Base-by-base conservation (phyloP, 2,797 vertebrate species). In the Hylomyscus alleni region DNA sequence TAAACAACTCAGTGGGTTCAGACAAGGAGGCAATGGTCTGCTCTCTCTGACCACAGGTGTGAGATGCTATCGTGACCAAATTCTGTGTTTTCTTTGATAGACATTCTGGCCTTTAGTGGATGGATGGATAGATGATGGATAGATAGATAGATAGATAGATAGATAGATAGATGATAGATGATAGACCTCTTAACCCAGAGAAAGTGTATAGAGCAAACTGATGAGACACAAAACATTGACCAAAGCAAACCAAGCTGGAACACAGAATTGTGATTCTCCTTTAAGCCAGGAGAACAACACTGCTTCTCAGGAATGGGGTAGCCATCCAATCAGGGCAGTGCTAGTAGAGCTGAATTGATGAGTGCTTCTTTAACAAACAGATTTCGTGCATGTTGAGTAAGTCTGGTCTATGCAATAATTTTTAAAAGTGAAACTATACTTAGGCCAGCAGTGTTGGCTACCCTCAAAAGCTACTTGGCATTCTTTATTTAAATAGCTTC, bases 401-500 rank as follows among this genome's bases (percentile, higher is more conserved):
- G 73, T 82, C 44, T 67, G 93, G 6, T 31, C 31, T 31, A 50
- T 29, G 20, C 9, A 93, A 24, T 37, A 52, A 60, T 78, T 93
- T n/a, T 88, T 60, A 93, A 50, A 50, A 60, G 69, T 50, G 52
- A 92, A 94, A 76, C 31, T 84, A 47, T n/a, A 47, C 24, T 84
- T 91, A 88, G 58, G 47, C 54, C 50, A 37, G 31, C 72, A 47
- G 81, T 77, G 24, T 31, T 85, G 54, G 72, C 81, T 92, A 73
- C 62, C 24, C 31, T 90, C 73, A 88, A 90, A 75, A 84, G 58
- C 58, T 95, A 29, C 80, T 72, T 92, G 93, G 44, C 54, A 80
- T 88, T 88, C 20, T 50, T 94, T 87, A 87, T 82, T 94, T 24
- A 93, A 90, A 91, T 91, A 65, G 40, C 3, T 15, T 90, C 92